Evolutionary conservation across 64 coral and sea anemone genomes (phyloP).

Genomic region (Porites australiensis): DNA sequence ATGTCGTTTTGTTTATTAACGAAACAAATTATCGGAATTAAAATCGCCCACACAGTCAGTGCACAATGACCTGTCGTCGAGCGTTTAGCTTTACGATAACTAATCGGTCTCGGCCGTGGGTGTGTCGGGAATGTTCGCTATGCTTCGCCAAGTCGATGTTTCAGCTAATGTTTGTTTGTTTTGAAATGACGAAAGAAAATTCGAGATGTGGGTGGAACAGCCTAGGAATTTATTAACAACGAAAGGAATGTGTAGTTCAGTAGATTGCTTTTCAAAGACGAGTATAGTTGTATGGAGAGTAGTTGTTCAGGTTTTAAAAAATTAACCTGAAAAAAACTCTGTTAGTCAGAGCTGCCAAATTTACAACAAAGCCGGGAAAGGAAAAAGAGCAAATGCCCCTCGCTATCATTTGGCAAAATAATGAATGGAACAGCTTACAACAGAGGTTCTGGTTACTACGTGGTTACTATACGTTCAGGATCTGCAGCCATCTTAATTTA

Average conservation of each 20-base stretch:
- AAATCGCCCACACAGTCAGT: neutral
- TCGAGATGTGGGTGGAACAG: conserved; percentile 7
- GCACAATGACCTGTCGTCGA: neutral
- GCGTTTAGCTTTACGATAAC: neutral
- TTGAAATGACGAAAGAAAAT: neutral
- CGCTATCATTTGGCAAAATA: too few relatives aligned
- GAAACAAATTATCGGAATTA: neutral
- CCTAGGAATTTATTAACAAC: conserved; percentile 3
- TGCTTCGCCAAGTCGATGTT: conserved; percentile 24
- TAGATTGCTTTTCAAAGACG: too few relatives aligned
- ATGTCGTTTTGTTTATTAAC: neutral
- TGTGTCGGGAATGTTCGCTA: conserved; percentile 18
- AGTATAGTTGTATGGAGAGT: neutral
- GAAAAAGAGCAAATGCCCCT: too few relatives aligned
- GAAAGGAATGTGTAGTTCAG: neutral
- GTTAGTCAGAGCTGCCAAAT: neutral
- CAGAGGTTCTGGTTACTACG: too few relatives aligned
- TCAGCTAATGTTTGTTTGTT: conserved; percentile 23
- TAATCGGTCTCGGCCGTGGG: conserved; percentile 34
- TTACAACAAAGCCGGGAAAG: too few relatives aligned
- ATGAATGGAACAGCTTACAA: too few relatives aligned
- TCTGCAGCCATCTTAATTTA: too few relatives aligned
- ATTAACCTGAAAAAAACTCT: neutral
- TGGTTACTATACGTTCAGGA: too few relatives aligned
- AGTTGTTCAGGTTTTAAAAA: neutral